Evolutionary conservation across 1,140 invertebrate genomes (phyloP).

Genomic region (Drosophila sp.): DNA sequence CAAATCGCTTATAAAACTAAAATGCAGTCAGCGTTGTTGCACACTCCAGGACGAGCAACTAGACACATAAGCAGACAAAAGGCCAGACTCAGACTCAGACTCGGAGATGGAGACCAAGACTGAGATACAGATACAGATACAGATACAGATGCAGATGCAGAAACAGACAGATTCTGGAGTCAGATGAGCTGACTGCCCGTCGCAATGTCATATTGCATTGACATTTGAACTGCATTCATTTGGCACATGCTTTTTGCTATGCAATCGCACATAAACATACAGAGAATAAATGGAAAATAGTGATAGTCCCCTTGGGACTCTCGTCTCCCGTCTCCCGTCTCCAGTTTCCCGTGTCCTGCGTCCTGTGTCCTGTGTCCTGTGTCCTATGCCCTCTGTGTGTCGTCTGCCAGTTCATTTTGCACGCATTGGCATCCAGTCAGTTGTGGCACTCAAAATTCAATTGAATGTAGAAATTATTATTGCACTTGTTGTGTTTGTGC

Average conservation of each 20-base stretch:
- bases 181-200: constrained; percentile 16
- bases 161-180: neutral
- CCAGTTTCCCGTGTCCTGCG: no score
- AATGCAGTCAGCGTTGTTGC: constrained; percentile 49
- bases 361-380: constrained; percentile 19
- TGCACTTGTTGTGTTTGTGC: constrained; percentile 64
- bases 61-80: neutral
- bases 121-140: neutral
- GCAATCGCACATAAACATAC: constrained; percentile 34
- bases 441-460: constrained; percentile 68
- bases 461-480: constrained; percentile 77
- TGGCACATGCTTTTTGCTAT: constrained; percentile 61
- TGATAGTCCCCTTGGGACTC: constrained; percentile 2
- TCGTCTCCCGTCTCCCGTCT: no score
- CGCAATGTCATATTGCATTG: constrained; percentile 73
- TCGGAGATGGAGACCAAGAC: neutral
- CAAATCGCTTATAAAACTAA: constrained; percentile 76
- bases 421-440: constrained; percentile 61
- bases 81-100: constrained; percentile 1
- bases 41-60: neutral
- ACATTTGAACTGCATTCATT: constrained; percentile 72
- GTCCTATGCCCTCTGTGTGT: neutral
- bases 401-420: constrained; percentile 49
- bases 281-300: constrained; percentile 33
- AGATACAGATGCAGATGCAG: neutral